phyloP scores from a whole-genome alignment of 2,888 invertebrate genomes.

The Drosophila antonietae region DNA sequence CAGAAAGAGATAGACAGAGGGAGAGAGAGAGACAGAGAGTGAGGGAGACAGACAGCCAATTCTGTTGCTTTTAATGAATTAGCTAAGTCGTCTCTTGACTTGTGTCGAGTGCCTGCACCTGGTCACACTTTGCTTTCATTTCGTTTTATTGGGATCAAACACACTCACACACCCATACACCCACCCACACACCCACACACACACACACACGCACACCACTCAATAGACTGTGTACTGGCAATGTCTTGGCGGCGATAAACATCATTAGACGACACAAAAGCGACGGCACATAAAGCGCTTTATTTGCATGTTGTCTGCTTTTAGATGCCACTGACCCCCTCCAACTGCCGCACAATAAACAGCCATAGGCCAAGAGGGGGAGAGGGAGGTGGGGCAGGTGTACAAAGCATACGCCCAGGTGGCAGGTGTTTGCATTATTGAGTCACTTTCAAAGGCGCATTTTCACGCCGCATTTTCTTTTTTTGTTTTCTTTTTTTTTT shows the following conservation, averaged over 20 bases:
- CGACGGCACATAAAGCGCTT: slow-evolving; percentile 65
- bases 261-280: slow-evolving; percentile 72
- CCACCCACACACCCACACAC: slow-evolving; percentile 7
- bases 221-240: slow-evolving; percentile 39
- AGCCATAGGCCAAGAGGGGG: not conserved
- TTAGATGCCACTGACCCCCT: slow-evolving; percentile 72
- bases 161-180: not conserved
- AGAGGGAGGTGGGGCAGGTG: not conserved
- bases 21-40: not conserved
- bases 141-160: slow-evolving; percentile 32
- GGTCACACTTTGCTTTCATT: slow-evolving; percentile 42
- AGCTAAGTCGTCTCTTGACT: slow-evolving; percentile 52
- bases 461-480: slow-evolving; percentile 68
- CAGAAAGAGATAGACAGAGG: not conserved
- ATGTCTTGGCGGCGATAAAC: slow-evolving; percentile 72
- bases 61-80: slow-evolving; percentile 67
- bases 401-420: slow-evolving; percentile 33
- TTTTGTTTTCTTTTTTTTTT: too few relatives aligned
- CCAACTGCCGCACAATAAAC: slow-evolving; percentile 17
- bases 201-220: slow-evolving; percentile 15
- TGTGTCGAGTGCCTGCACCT: slow-evolving; percentile 42
- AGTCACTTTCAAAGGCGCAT: slow-evolving; percentile 73
- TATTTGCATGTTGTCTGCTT: slow-evolving; percentile 77
- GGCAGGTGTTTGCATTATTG: slow-evolving; percentile 76
- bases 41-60: not conserved